Base-by-base conservation (phyloP, 1,140 invertebrate species). In the Streblospio benedicti region DNA sequence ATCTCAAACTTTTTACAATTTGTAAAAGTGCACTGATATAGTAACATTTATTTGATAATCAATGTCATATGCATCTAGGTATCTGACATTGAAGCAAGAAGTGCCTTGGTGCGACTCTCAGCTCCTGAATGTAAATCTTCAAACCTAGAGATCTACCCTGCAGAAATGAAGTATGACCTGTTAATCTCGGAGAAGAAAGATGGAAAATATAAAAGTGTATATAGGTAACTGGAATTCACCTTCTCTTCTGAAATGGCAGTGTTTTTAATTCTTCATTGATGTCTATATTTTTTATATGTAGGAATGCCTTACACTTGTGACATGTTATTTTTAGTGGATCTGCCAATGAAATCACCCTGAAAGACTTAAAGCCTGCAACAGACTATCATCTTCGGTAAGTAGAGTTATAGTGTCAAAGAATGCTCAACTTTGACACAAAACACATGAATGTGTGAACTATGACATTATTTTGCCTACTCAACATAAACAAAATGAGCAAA, bases 321-420 rank as follows among this genome's bases (percentile, higher is more conserved):
- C 38, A 12, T 63, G 63, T 16, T 62, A 51, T 62, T 63, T 67
- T 59, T 65, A 78, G 75, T 63, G 76, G 76, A 53, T 71, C 74
- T 67, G 74, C 75, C 9, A 74, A 72, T 63, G 76, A 77, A 66
- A 78, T 78, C 45, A 76, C 71, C 53, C 62, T 91, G 53, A 84
- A 87, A 75, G 87, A 91, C 73, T 78, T 92, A 60, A 83, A 85
- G 73, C 89, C 90, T 9, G 87, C 86, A 3, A 87, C 87, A 68
- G 86, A 89, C 65, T 92, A 91, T 73, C 83, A 84, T 44, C 83
- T 91, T 35, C 86, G 85, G 78, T 79, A 71, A 70, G 70, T 62
- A 25, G n/a, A n/a, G n/a, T n/a, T n/a, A n/a, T n/a, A 5, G 58
- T 38, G 9, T 33, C 3, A 14, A n/a, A 6, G 14, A 30, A 12